A percentile compares a stretch with the other conserved stretches of the same genome.
Conservation (phyloP, 2,888 invertebrate genomes). For the Muscina levida region DNA sequence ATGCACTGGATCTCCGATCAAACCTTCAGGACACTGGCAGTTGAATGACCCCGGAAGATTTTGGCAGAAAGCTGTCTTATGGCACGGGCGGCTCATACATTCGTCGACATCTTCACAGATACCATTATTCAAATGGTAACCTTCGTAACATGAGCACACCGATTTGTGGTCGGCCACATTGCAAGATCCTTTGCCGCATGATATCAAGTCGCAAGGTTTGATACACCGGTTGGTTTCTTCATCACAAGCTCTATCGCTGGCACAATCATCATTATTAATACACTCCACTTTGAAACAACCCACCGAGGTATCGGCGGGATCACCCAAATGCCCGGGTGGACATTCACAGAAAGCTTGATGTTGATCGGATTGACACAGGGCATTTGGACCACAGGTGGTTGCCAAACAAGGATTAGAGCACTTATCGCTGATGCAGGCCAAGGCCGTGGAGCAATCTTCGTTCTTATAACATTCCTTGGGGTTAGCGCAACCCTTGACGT, state of each 20-base stretch:
- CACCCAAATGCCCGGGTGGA: constrained; percentile 90
- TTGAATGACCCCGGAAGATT: constrained; percentile 89
- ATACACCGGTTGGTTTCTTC: constrained; percentile 87
- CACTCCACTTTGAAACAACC: constrained; percentile 96
- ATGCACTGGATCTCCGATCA: constrained; percentile 87
- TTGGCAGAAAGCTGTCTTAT: constrained; percentile 87
- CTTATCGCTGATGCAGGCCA: constrained; percentile 88
- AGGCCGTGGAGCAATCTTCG: constrained; percentile 87
- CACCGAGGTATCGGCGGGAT: constrained; percentile 86
- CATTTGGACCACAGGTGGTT: constrained; percentile 88
- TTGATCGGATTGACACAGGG: constrained; percentile 86
- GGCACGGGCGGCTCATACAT: constrained; percentile 89
- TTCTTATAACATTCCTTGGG: constrained; percentile 89
- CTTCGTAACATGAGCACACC: constrained; percentile 87
- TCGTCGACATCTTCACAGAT: constrained; percentile 91
- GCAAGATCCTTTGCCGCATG: constrained; percentile 91
- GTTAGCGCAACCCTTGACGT: constrained; percentile 86
- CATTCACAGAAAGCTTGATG: constrained; percentile 89
- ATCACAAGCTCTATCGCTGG: constrained; percentile 88
- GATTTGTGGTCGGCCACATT: constrained; percentile 86
- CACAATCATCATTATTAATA: constrained; percentile 87
- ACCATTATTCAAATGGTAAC: constrained; percentile 85
- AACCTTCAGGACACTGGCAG: constrained; percentile 89
- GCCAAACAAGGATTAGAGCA: constrained; percentile 90
- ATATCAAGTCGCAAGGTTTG: constrained; percentile 89